Evolutionary conservation across 1,140 invertebrate species (phyloP).

Genomic region (Scaptomyza montana): DNA sequence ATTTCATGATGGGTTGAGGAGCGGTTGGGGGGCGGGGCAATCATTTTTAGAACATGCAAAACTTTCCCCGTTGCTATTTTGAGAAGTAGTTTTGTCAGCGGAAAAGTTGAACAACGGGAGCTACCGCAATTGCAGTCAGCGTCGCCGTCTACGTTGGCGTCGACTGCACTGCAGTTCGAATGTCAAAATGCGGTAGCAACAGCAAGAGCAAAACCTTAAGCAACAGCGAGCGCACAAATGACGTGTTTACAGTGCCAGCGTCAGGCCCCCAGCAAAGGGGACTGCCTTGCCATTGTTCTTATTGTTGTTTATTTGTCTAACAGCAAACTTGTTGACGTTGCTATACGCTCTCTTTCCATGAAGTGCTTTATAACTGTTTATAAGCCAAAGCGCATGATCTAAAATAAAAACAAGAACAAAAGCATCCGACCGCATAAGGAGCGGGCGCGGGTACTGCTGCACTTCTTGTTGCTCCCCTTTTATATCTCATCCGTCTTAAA

Average conservation of each 20-base stretch:
- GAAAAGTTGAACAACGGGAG: slow-evolving; percentile 60
- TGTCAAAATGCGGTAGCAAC: slow-evolving; percentile 72
- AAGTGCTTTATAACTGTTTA: slow-evolving; percentile 66
- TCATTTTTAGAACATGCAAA: slow-evolving; percentile 51
- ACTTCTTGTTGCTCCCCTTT: slow-evolving; percentile 48
- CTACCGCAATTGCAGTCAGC: slow-evolving; percentile 19
- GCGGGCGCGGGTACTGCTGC: slow-evolving; percentile 27
- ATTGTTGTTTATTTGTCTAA: slow-evolving; percentile 66
- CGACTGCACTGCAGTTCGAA: slow-evolving; percentile 39
- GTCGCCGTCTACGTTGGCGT: slow-evolving; percentile 13
- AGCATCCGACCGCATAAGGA: slow-evolving; percentile 43
- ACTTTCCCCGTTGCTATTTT: slow-evolving; percentile 64
- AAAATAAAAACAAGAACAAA: slow-evolving; percentile 62
- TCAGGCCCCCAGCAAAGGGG: slow-evolving; percentile 68
- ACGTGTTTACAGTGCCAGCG: slow-evolving; percentile 56
- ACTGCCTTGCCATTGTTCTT: slow-evolving; percentile 38
- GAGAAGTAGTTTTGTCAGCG: slow-evolving; percentile 58
- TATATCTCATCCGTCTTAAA: slow-evolving; percentile 28
- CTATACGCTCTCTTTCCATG: slow-evolving; percentile 43
- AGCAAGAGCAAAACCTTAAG: slow-evolving; percentile 13
- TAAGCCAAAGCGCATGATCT: slow-evolving; percentile 67
- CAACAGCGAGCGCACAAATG: slow-evolving; percentile 51
- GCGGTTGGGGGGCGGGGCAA: slow-evolving; percentile 21
- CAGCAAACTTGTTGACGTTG: slow-evolving; percentile 73
- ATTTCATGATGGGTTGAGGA: slow-evolving; percentile 32